phyloP scores from a whole-genome alignment of 1,140 invertebrate species.

The Holcopasites calliopsidis region DNA sequence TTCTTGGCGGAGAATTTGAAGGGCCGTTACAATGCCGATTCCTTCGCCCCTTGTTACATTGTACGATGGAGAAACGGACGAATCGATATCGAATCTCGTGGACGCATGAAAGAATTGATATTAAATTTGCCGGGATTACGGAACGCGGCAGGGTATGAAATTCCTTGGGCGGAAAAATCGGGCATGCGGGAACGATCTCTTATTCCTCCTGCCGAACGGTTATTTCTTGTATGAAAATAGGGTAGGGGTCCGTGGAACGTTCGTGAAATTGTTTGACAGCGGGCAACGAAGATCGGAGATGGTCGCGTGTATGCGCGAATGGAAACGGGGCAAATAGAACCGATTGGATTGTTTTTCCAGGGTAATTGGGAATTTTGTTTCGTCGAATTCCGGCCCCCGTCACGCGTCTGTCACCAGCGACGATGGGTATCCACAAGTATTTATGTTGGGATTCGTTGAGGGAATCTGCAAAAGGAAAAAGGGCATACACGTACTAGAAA shows the following conservation, averaged over 20 bases:
- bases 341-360: conserved; percentile 14
- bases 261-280: not conserved
- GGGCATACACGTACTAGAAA: not conserved
- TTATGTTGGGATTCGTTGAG: not conserved
- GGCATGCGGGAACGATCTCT: not conserved
- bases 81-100: conserved; percentile 1
- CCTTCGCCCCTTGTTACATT: not conserved
- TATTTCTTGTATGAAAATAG: not conserved
- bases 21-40: not conserved
- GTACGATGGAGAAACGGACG: not conserved
- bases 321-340: not conserved
- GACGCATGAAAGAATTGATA: conserved; percentile 3
- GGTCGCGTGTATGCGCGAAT: not conserved
- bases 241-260: not conserved
- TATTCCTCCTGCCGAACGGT: not conserved
- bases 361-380: conserved; percentile 35
- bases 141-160: not conserved
- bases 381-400: not conserved
- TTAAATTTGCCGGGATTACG: conserved; percentile 10
- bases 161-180: not conserved
- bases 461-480: not conserved
- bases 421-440: not conserved
- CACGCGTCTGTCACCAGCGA: not conserved
- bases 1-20: not conserved
- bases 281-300: not conserved